Percentiles rank a stretch among this genome's conserved stretches.
These are phyloP conservation scores for Crax fasciolata DNA, from an alignment of 2,797 vertebrate species.

Conservation along the genomic window DNA sequence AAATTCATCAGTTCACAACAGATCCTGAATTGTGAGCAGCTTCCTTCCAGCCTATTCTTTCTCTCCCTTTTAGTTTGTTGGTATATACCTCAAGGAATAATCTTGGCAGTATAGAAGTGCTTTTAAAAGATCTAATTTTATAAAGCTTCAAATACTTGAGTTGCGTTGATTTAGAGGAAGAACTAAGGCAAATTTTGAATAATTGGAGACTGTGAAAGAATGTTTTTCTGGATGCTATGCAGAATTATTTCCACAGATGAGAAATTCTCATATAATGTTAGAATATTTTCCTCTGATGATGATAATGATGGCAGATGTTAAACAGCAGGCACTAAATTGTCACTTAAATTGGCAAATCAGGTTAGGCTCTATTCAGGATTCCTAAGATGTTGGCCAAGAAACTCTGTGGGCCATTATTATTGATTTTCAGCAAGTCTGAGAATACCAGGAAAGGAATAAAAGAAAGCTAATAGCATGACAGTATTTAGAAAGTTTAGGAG, in stretches of 20 bases:
- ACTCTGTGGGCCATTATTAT: neutral
- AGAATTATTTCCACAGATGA: slow-evolving; percentile 46
- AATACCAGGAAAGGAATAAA: neutral
- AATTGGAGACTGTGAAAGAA: slow-evolving; percentile 26
- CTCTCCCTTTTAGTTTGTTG: neutral
- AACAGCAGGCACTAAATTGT: slow-evolving; percentile 49
- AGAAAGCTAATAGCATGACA: neutral
- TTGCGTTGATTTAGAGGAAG: slow-evolving; percentile 35
- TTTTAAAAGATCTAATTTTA: slow-evolving; percentile 52
- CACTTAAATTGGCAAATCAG: slow-evolving; percentile 32
- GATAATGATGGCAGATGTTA: slow-evolving; percentile 39
- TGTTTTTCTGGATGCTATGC: neutral
- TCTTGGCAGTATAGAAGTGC: neutral
- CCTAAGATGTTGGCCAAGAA: neutral
- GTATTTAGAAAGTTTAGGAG: neutral
- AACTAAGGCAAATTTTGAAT: slow-evolving; percentile 47
- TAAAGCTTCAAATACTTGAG: slow-evolving; percentile 60
- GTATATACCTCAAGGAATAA: neutral
- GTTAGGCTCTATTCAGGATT: slow-evolving; percentile 13
- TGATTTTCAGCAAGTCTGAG: neutral
- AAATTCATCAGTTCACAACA: neutral
- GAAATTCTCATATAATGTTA: slow-evolving; percentile 27
- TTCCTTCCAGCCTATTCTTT: neutral
- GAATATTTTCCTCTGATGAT: slow-evolving; percentile 40
- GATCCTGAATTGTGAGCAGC: neutral